phyloP scores from a whole-genome alignment of 2,888 invertebrate species.

The Tetrapedia diversipes region DNA sequence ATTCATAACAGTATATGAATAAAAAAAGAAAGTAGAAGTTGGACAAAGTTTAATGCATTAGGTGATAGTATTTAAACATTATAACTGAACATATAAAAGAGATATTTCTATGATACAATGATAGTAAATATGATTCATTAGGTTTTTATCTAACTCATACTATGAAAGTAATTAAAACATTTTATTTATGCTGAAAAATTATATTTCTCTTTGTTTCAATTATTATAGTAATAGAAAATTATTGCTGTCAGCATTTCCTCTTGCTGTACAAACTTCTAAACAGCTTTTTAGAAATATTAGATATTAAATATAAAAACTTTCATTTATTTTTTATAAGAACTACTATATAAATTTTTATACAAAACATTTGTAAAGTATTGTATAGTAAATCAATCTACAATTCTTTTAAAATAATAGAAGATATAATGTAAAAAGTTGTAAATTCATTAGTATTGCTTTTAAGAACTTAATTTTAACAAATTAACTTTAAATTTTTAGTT shows the following conservation, averaged over 20 bases:
- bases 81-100: too few relatives aligned
- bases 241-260: background rate
- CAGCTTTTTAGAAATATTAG: background rate
- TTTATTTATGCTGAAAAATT: background rate
- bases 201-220: background rate
- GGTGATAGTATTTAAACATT: too few relatives aligned
- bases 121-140: background rate
- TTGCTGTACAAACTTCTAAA: background rate
- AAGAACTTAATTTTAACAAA: slow-evolving; percentile 64
- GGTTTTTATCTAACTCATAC: background rate
- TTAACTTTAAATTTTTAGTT: slow-evolving; percentile 40
- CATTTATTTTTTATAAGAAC: slow-evolving; percentile 7
- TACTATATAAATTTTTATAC: background rate
- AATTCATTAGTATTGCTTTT: slow-evolving; percentile 58
- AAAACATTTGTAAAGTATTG: slow-evolving; percentile 21
- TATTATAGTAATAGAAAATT: background rate
- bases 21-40: too few relatives aligned
- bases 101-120: too few relatives aligned
- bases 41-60: too few relatives aligned
- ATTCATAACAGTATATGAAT: too few relatives aligned
- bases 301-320: background rate
- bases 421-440: slow-evolving; percentile 56
- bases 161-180: background rate
- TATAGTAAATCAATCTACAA: slow-evolving; percentile 2
- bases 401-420: slow-evolving; percentile 18